Base-by-base conservation (phyloP, 2,888 invertebrate genomes). In the Drosophila setosimentum region DNA sequence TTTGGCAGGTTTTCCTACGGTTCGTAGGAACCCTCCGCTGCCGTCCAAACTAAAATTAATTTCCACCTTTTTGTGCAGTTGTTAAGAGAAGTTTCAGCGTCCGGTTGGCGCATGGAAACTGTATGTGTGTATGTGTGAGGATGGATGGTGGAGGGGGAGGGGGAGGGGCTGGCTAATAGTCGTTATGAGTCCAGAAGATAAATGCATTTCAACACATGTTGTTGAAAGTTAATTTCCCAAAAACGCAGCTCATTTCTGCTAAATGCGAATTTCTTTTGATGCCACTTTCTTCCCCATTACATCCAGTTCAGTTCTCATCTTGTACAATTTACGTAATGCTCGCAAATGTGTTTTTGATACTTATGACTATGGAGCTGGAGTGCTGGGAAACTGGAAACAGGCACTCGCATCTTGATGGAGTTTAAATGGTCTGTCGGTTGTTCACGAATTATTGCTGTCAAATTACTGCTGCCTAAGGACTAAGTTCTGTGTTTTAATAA, bases 131-230 rank as follows among this genome's bases (percentile, higher is more conserved):
- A 16, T 35, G 35, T 16, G 35, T 35, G 35, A 37, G 24, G 18
- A 7, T 53, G 53, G 16, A 21, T 21, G 13, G n/a, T n/a, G 2
- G 7, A 2, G 11, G 1, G 13, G 2, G 16, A 1, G 6, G 11
- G 13, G 18, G 10, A 1, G 27, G 27, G 33, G 33, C n/a, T n/a
- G 32, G 49, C 48, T 58, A 40, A 45, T 21, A 59, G 65, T 80
- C 80, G 74, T 80, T 82, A 75, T 75, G 80, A 85, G 76, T 61
- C 74, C 80, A 73, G 88, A 87, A 87, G 87, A 87, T 87, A 87
- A 90, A 87, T 87, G 91, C 91, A 73, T 87, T 87, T 80, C 82
- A 90, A 89, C 87, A 87, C 85, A 87, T 87, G 91, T 87, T 87
- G 91, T 87, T 87, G 87, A 87, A 90, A 87, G 89, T 90, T 87